These are phyloP conservation scores for Exocentrus adspersus DNA, from an alignment of 2,888 invertebrate species.

Conservation along the genomic window DNA sequence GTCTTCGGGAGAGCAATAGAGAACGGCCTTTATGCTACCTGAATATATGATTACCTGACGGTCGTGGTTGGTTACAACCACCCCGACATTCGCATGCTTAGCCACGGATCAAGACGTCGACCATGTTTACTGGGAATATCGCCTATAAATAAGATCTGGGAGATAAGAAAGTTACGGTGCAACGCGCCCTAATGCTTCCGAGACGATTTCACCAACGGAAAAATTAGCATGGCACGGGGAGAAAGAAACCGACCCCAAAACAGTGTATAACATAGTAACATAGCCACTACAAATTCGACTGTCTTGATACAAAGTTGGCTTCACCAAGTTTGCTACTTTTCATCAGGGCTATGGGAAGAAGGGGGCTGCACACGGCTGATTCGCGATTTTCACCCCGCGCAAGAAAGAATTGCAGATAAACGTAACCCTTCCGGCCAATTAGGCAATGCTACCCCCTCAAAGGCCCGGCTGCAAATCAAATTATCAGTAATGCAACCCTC, in stretches of 20 bases:
- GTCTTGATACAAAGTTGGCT: no score
- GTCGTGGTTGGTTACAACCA: conserved; percentile 39
- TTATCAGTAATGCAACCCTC: conserved; percentile 57
- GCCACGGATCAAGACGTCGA: conserved; percentile 44
- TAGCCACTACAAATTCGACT: no score
- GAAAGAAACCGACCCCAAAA: no score
- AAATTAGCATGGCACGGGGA: no score
- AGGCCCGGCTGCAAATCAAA: conserved; percentile 56
- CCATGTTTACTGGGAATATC: conserved; percentile 38
- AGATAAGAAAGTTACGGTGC: no score
- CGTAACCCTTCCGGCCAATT: conserved; percentile 51
- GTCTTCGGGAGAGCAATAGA: conserved; percentile 53
- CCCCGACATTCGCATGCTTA: conserved; percentile 25
- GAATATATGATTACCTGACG: conserved; percentile 59
- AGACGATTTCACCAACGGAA: no score
- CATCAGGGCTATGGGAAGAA: no score
- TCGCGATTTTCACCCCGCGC: background rate
- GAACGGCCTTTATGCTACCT: conserved; percentile 58
- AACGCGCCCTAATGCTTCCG: no score
- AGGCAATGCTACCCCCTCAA: conserved; percentile 40
- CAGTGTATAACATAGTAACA: no score
- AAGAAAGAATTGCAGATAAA: conserved; percentile 46
- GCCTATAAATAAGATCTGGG: conserved; percentile 29
- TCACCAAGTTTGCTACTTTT: no score
- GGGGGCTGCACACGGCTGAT: background rate